These are phyloP conservation scores for Subanguina moxae DNA, from an alignment of 1,140 invertebrate genomes.

Conservation along the genomic window DNA sequence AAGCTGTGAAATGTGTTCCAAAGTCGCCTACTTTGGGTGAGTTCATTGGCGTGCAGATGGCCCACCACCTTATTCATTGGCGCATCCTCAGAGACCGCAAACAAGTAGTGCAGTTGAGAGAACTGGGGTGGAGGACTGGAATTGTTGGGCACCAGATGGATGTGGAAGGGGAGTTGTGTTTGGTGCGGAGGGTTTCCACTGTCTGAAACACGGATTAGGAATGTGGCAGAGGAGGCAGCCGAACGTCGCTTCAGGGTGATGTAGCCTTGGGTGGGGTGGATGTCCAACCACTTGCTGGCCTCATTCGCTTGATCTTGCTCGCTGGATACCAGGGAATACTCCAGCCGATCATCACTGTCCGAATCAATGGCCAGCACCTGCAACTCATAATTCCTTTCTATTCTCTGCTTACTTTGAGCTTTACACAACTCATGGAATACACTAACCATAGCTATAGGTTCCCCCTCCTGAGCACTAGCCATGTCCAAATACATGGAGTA, in stretches of 20 bases:
- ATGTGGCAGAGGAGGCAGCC: neutral
- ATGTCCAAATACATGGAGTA: constrained; percentile 5
- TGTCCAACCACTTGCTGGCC: constrained; percentile 25
- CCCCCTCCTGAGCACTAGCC: constrained; percentile 4
- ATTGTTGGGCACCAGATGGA: constrained; percentile 64
- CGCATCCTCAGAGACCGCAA: constrained; percentile 80
- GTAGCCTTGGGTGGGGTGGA: constrained; percentile 37
- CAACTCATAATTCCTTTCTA: neutral
- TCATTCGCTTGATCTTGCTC: neutral
- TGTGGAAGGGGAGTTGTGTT: constrained; percentile 22
- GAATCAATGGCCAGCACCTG: constrained; percentile 47
- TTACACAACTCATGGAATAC: neutral
- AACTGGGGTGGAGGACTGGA: constrained; percentile 81
- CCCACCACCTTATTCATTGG: constrained; percentile 66
- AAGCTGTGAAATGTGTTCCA: neutral
- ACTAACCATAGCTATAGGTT: neutral
- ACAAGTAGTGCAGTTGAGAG: constrained; percentile 71
- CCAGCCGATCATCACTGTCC: constrained; percentile 43
- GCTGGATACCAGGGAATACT: constrained; percentile 37
- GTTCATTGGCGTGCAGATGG: constrained; percentile 3
- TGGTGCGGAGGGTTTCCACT: constrained; percentile 50
- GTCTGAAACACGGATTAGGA: constrained; percentile 45
- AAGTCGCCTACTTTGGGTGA: constrained; percentile 7
- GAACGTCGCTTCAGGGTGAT: constrained; percentile 26
- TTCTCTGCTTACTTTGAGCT: no score